Conservation (phyloP, 2,797 vertebrate species). For the Notamacropus eugenii region DNA sequence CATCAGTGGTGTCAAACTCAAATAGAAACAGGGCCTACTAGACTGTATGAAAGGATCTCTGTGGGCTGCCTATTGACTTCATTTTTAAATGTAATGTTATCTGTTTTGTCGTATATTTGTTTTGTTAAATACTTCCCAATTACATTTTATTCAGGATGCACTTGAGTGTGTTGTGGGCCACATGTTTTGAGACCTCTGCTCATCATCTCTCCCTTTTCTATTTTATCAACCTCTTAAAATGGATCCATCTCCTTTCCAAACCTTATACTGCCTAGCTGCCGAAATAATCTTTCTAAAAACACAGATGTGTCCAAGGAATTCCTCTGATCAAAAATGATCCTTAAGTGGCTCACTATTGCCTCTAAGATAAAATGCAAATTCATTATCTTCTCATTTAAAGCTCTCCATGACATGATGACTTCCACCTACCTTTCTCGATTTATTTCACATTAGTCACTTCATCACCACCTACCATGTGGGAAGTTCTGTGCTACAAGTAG, state of each 20-base stretch:
- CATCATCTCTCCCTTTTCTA: not conserved
- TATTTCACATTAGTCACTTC: not conserved
- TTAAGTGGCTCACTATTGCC: not conserved
- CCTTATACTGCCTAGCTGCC: not conserved
- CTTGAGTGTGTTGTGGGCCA: not conserved
- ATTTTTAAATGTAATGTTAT: not conserved
- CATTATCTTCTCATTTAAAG: not conserved
- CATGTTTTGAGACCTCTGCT: not conserved
- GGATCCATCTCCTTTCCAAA: not conserved
- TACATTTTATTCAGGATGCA: not conserved
- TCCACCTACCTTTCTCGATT: not conserved
- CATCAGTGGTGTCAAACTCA: not conserved
- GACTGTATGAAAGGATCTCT: not conserved
- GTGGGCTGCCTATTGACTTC: not conserved
- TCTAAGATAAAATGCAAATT: not conserved
- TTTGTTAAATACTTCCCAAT: not conserved
- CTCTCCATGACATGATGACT: not conserved
- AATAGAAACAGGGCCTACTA: not conserved
- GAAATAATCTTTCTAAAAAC: not conserved
- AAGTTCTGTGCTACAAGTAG: not conserved
- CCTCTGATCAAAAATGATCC: not conserved
- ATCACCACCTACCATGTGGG: not conserved
- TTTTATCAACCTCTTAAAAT: not conserved
- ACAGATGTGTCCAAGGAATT: not conserved
- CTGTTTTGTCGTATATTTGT: not conserved